phyloP scores from a whole-genome alignment of 2,888 invertebrate genomes.

The Lysandra bellargus region DNA sequence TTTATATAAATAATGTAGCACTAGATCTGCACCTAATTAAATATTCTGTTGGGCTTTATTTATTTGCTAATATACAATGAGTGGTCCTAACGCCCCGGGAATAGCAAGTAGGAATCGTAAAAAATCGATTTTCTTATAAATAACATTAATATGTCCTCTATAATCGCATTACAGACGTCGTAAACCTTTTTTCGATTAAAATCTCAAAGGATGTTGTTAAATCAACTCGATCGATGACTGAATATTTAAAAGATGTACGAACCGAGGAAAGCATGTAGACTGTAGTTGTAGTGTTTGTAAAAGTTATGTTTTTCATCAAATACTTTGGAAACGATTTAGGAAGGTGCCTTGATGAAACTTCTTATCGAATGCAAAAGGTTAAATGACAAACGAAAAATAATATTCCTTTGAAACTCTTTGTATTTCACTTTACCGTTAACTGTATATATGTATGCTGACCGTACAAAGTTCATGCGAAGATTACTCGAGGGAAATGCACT shows the following conservation, averaged over 20 bases:
- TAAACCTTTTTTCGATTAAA: slow-evolving; percentile 22
- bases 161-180: slow-evolving; percentile 17
- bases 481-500: slow-evolving; percentile 32
- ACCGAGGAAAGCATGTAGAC: neutral
- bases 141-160: slow-evolving; percentile 25
- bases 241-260: slow-evolving; percentile 21
- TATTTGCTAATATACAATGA: slow-evolving; percentile 40
- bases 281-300: neutral
- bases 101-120: neutral
- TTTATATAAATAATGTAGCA: slow-evolving; percentile 47
- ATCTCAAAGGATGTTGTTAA: slow-evolving; percentile 26
- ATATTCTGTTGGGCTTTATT: slow-evolving; percentile 40
- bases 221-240: slow-evolving; percentile 25
- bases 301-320: too few relatives aligned
- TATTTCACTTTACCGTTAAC: neutral
- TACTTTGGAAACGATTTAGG: too few relatives aligned
- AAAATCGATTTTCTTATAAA: slow-evolving; percentile 27
- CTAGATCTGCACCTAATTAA: slow-evolving; percentile 39
- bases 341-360: too few relatives aligned
- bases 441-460: neutral
- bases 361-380: neutral
- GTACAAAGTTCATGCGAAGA: slow-evolving; percentile 27
- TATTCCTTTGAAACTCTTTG: neutral
- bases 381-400: neutral
- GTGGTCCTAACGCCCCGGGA: neutral